Percentiles rank a stretch among this genome's conserved stretches.
Conservation (phyloP, 2,113 vertebrate genomes). For the Pyrgilauda ruficollis region DNA sequence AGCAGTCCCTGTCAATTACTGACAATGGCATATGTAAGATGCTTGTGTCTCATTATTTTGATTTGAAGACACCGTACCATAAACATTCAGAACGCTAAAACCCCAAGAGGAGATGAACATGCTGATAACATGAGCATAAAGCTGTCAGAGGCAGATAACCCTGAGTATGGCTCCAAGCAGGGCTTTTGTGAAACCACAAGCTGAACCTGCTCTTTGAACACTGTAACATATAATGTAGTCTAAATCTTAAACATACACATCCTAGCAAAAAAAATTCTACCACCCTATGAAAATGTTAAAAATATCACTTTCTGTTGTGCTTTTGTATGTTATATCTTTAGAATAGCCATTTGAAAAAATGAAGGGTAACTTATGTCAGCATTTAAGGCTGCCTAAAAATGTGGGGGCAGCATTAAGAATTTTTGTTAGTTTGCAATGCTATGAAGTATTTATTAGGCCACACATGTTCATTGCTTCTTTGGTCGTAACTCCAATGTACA, state of each 20-base stretch:
- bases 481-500: not conserved
- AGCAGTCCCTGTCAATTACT: conserved; percentile 8
- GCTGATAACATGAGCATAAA: conserved; percentile 43
- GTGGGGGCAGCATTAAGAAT: not conserved
- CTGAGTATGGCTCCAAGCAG: not conserved
- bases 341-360: not conserved
- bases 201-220: not conserved
- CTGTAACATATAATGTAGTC: not conserved
- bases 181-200: not conserved
- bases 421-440: not conserved
- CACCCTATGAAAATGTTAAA: not conserved
- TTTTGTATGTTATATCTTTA: not conserved
- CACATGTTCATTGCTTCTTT: not conserved
- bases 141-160: conserved; percentile 27
- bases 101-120: conserved; percentile 31
- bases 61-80: not conserved
- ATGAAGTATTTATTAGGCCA: not conserved
- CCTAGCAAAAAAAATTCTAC: not conserved
- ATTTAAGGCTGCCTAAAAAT: not conserved
- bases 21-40: not conserved
- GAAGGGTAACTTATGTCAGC: not conserved
- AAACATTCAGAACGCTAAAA: conserved; percentile 48
- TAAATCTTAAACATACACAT: not conserved
- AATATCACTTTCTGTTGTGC: not conserved
- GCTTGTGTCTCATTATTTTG: conserved; percentile 44